Evolutionary conservation across 2,113 vertebrate species (phyloP), one percentile per base, ranked within the genome.

Genomic region (Muscicapa adusta): DNA sequence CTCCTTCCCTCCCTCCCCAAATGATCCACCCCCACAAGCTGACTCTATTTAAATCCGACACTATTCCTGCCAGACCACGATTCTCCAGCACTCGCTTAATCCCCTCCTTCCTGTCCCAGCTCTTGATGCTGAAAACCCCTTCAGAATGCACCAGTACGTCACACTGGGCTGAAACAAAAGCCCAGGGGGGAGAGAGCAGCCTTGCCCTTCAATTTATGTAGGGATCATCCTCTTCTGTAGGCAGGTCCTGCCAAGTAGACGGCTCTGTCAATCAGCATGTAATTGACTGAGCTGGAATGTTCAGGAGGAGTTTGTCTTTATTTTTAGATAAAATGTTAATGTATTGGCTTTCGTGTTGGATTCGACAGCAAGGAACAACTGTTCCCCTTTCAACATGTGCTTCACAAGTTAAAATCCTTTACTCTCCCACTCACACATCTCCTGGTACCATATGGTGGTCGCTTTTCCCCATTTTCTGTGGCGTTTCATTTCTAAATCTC

Each of bases 251-350:
- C 93, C 93, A 89, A 93, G 89, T 90, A 62, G 95, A 81, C 75
- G 61, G 78, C 91, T 89, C 90, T 91, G 88, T 96, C 89, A 94
- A 90, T 92, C 93, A 85, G 82, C 88, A 62, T 92, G 89, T 82
- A 94, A 96, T 93, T 93, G 95, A 88, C 93, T 95, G 96, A 96
- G 93, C 94, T 90, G 88, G 96, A 96, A 93, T 86, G 86, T 96
- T 94, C 95, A 84, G 95, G 93, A 54, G 91, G 91, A 96, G 93
- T 8, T 85, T 61, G 88, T 83, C 95, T 96, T 95, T 94, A 97
- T 96, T 95, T 97, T 97, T 96, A 94, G 94, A 93, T 91, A 77
- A 96, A 91, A 93, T 84, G 91, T 77, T 91, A 91, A 95, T 77
- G 89, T 75, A 85, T 93, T 96, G 88, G 87, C 95, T 94, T 96